phyloP scores from a whole-genome alignment of 2,888 invertebrate genomes.

The Pristionchus fissidentatus region DNA sequence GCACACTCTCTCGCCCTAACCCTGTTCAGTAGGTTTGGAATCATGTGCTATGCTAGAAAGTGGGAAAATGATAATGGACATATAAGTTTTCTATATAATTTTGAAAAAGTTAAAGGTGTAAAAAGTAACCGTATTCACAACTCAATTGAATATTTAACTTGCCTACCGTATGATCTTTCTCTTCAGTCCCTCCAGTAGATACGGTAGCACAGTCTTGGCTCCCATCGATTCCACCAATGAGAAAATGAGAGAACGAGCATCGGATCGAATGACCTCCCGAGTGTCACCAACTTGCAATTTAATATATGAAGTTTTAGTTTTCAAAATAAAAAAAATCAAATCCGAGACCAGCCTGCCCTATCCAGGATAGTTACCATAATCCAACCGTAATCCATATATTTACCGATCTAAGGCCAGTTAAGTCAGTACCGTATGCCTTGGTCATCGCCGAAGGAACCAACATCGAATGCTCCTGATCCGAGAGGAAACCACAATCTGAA shows the following conservation, averaged over 20 bases:
- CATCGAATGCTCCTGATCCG: neutral
- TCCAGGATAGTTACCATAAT: neutral
- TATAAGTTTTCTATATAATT: no score
- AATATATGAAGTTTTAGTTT: neutral
- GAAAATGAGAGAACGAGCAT: constrained; percentile 17
- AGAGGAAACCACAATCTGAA: neutral
- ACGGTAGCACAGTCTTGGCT: neutral
- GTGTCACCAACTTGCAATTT: constrained; percentile 13
- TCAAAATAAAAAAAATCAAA: neutral
- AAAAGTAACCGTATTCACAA: neutral
- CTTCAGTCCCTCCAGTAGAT: constrained; percentile 16
- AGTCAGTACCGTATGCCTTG: constrained; percentile 20
- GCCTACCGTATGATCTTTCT: constrained; percentile 41
- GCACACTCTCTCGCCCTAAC: no score
- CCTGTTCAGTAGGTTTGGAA: no score
- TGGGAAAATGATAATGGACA: no score
- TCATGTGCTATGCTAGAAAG: no score
- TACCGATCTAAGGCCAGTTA: neutral
- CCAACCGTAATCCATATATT: neutral
- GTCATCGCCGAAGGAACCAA: constrained; percentile 6
- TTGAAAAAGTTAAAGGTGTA: no score
- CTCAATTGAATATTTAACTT: neutral
- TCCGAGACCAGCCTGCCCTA: neutral
- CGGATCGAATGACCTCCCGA: constrained; percentile 5
- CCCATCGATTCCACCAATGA: constrained; percentile 19